These are phyloP conservation scores for Drosophila ironensis DNA, from an alignment of 1,140 invertebrate genomes.

Conservation along the genomic window DNA sequence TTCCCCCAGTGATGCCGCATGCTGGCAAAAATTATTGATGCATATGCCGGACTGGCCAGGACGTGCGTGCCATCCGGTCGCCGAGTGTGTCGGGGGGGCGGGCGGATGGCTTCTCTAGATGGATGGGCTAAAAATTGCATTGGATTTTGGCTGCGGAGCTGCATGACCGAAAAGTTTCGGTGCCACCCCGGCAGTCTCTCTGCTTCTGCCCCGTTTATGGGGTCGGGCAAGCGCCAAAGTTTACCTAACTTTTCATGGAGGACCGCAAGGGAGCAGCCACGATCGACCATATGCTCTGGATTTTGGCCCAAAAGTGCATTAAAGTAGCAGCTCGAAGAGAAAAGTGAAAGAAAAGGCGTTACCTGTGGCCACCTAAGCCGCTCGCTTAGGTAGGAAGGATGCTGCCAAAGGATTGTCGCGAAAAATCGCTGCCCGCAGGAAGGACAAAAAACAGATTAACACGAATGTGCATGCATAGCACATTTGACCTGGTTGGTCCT, in stretches of 20 bases:
- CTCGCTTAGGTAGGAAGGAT: constrained; percentile 19
- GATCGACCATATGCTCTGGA: constrained; percentile 33
- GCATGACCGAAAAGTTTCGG: constrained; percentile 36
- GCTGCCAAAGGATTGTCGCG: constrained; percentile 44
- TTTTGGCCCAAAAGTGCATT: constrained; percentile 53
- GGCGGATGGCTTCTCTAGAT: constrained; percentile 5
- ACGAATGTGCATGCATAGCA: constrained; percentile 10
- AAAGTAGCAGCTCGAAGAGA: constrained; percentile 17
- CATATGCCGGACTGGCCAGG: constrained; percentile 29
- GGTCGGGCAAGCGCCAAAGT: constrained; percentile 39
- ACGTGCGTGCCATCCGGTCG: constrained; percentile 41
- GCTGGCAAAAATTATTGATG: constrained; percentile 62
- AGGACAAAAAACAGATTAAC: constrained; percentile 10
- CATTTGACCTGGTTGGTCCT: constrained; percentile 13
- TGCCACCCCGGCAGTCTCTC: neutral
- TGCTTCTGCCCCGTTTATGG: constrained; percentile 2
- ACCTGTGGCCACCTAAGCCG: constrained; percentile 22
- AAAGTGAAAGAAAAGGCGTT: neutral
- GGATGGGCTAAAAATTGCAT: constrained; percentile 35
- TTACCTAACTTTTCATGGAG: constrained; percentile 49
- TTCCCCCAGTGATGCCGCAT: constrained; percentile 9
- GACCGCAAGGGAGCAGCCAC: neutral
- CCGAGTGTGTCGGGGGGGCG: constrained; percentile 10
- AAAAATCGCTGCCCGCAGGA: constrained; percentile 35
- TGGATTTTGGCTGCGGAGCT: constrained; percentile 36